These are phyloP conservation scores for Toxotes jaculatrix DNA, from an alignment of 2,113 vertebrate species.

Conservation along the genomic window DNA sequence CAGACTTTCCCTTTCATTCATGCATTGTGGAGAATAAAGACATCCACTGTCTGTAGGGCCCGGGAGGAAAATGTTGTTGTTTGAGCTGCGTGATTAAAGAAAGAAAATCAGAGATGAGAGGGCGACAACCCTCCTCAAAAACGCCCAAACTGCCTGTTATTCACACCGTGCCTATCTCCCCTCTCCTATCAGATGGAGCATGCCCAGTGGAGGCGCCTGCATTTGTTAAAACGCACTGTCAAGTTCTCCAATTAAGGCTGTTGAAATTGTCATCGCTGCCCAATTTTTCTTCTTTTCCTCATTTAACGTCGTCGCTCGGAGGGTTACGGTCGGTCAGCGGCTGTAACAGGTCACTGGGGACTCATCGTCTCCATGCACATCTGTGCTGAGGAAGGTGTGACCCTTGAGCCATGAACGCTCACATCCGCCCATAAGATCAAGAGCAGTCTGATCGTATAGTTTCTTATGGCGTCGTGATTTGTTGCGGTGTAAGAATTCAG, in stretches of 20 bases:
- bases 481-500: neutral
- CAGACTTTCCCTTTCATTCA: slow-evolving; percentile 41
- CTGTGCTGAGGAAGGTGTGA: slow-evolving; percentile 63
- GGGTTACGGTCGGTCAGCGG: slow-evolving; percentile 14
- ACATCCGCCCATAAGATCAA: slow-evolving; percentile 43
- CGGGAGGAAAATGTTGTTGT: neutral
- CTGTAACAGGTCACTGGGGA: neutral
- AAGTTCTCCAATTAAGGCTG: slow-evolving; percentile 43
- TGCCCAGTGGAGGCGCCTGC: slow-evolving; percentile 63
- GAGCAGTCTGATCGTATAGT: neutral
- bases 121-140: slow-evolving; percentile 41
- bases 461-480: neutral
- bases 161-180: slow-evolving; percentile 46
- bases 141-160: slow-evolving; percentile 68
- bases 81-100: slow-evolving; percentile 1
- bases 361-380: slow-evolving; percentile 34
- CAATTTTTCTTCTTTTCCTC: slow-evolving; percentile 23
- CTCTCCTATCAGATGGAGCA: slow-evolving; percentile 62
- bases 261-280: slow-evolving; percentile 12
- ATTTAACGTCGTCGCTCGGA: neutral
- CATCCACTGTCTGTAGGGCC: neutral
- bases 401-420: slow-evolving; percentile 50
- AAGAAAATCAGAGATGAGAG: slow-evolving; percentile 31
- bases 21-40: neutral
- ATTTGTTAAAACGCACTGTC: slow-evolving; percentile 42